Percentiles rank a stretch among this genome's conserved stretches.
These are phyloP conservation scores for Rhinichthys osculus DNA, from an alignment of 2,797 vertebrate species.

Conservation along the genomic window DNA sequence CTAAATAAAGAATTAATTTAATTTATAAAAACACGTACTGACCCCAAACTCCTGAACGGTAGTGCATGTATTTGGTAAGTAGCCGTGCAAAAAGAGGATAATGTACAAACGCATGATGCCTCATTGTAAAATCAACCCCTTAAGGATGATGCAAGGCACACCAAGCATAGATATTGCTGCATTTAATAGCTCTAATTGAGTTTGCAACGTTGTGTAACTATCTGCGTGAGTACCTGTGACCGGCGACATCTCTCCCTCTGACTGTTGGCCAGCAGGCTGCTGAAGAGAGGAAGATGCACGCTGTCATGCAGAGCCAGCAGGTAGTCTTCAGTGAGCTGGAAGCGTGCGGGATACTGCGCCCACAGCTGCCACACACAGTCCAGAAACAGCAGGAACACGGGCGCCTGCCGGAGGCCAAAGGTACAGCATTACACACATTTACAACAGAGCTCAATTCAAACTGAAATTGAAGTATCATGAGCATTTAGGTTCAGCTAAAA, in stretches of 20 bases:
- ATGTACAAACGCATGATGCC: not conserved
- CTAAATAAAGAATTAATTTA: no score
- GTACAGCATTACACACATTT: not conserved
- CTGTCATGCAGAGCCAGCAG: conserved; percentile 91
- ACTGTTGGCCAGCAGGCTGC: conserved; percentile 90
- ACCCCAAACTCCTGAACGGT: not conserved
- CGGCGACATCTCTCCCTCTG: conserved; percentile 83
- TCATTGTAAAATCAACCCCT: not conserved
- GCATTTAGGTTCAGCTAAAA: not conserved
- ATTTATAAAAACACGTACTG: not conserved
- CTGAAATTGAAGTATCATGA: not conserved
- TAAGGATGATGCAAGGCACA: not conserved
- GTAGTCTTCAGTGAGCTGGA: conserved; percentile 90
- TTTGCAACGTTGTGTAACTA: not conserved
- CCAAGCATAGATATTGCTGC: not conserved
- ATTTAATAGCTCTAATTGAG: not conserved
- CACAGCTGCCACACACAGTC: conserved; percentile 93
- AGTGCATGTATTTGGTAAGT: not conserved
- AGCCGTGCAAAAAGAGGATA: not conserved
- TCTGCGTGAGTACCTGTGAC: conserved; percentile 72
- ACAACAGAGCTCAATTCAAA: not conserved
- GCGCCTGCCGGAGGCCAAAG: conserved; percentile 76
- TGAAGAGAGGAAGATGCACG: conserved; percentile 85
- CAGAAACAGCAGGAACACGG: conserved; percentile 92
- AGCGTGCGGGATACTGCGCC: conserved; percentile 85